These are phyloP conservation scores for Choristoneura rosaceana DNA, from an alignment of 2,888 invertebrate species.

Conservation along the genomic window DNA sequence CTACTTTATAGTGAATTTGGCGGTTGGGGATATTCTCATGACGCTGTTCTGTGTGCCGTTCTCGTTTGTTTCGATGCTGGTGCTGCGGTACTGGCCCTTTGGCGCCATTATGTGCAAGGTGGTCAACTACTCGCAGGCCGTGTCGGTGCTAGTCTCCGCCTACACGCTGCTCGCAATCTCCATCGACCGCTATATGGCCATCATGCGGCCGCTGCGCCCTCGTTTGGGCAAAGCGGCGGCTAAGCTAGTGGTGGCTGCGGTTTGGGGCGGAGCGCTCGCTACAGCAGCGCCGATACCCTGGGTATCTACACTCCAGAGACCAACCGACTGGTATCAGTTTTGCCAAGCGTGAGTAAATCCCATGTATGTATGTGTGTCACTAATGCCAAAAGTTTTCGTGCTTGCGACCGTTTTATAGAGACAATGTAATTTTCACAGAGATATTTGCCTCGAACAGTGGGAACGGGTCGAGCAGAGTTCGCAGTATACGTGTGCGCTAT, in stretches of 20 bases:
- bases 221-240: conserved; percentile 90
- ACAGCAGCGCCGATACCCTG: conserved; percentile 93
- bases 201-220: conserved; percentile 94
- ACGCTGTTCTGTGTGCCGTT: conserved; percentile 96
- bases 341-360: conserved; percentile 88
- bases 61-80: conserved; percentile 92
- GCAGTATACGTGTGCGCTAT: conserved; percentile 91
- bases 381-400: neutral
- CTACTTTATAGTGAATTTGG: conserved; percentile 95
- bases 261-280: conserved; percentile 91
- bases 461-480: conserved; percentile 86
- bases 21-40: conserved; percentile 95
- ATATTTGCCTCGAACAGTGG: conserved; percentile 91
- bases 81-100: conserved; percentile 95
- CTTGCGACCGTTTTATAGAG: conserved; percentile 17
- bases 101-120: conserved; percentile 92
- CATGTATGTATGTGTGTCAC: conserved; percentile 33
- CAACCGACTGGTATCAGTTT: conserved; percentile 85
- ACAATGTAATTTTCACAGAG: conserved; percentile 78
- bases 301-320: conserved; percentile 88
- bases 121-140: conserved; percentile 93
- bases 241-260: conserved; percentile 88
- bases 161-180: conserved; percentile 96
- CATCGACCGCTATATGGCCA: conserved; percentile 95
- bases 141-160: conserved; percentile 93